Conservation (phyloP, 1,140 invertebrate genomes). For the Bradysia coprophila region DNA sequence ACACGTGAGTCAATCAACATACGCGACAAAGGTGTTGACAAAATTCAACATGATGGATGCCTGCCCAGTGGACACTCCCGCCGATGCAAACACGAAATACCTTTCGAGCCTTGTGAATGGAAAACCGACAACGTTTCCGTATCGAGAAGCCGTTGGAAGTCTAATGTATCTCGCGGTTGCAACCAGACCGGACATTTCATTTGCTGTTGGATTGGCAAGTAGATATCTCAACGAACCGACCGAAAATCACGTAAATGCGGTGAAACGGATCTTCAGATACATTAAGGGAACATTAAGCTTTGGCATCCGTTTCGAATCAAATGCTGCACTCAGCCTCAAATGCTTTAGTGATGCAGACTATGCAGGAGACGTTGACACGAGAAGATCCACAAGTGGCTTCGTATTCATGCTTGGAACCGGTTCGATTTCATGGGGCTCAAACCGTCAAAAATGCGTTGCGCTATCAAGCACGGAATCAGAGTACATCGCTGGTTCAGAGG, state of each 20-base stretch:
- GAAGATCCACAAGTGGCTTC: slow-evolving; percentile 16
- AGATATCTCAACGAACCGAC: slow-evolving; percentile 20
- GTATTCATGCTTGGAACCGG: slow-evolving; percentile 5
- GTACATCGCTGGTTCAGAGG: slow-evolving; percentile 14
- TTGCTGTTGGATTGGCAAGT: slow-evolving; percentile 13
- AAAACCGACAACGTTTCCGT: slow-evolving; percentile 6
- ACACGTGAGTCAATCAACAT: slow-evolving; percentile 14
- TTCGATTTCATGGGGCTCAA: slow-evolving; percentile 9
- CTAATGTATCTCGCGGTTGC: slow-evolving; percentile 20
- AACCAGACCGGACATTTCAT: slow-evolving; percentile 24
- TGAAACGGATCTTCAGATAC: slow-evolving; percentile 20
- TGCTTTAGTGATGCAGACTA: slow-evolving; percentile 17
- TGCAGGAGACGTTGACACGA: slow-evolving; percentile 11
- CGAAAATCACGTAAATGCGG: slow-evolving; percentile 15
- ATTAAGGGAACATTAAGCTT: slow-evolving; percentile 20
- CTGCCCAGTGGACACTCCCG: slow-evolving; percentile 11
- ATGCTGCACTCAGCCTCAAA: not conserved
- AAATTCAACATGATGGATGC: slow-evolving; percentile 12
- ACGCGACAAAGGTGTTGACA: slow-evolving; percentile 15
- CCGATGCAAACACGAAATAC: slow-evolving; percentile 3
- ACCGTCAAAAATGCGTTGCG: slow-evolving; percentile 10
- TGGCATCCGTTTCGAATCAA: slow-evolving; percentile 6
- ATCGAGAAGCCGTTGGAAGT: slow-evolving; percentile 19
- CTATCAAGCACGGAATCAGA: slow-evolving; percentile 23
- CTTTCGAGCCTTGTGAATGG: not conserved